phyloP scores from a whole-genome alignment of 2,797 vertebrate genomes.

The Discoglossus pictus region DNA sequence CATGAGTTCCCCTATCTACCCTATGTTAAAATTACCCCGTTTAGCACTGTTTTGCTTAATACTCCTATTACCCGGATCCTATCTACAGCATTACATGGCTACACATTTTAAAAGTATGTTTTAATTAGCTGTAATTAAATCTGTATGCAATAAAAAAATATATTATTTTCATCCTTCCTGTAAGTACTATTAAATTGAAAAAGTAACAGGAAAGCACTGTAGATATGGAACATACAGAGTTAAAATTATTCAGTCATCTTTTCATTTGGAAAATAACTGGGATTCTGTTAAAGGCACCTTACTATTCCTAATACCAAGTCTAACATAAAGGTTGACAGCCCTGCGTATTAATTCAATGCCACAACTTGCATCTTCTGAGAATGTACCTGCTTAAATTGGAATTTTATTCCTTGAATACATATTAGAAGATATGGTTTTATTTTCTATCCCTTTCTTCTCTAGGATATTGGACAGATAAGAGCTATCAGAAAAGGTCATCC shows the following conservation, averaged over 20 bases:
- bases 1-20: too few relatives aligned
- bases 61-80: too few relatives aligned
- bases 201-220: neutral
- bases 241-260: neutral
- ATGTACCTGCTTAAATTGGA: conserved; percentile 61
- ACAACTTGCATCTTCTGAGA: conserved; percentile 10
- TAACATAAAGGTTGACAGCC: conserved; percentile 11
- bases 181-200: too few relatives aligned
- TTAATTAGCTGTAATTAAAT: too few relatives aligned
- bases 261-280: neutral
- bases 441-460: conserved; percentile 73
- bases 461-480: conserved; percentile 83
- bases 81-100: too few relatives aligned
- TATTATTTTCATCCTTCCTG: too few relatives aligned
- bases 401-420: conserved; percentile 69
- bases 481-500: conserved; percentile 98
- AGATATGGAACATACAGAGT: too few relatives aligned
- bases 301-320: conserved; percentile 19
- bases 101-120: too few relatives aligned
- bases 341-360: conserved; percentile 31
- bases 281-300: neutral
- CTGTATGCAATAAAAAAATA: too few relatives aligned
- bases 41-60: too few relatives aligned
- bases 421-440: conserved; percentile 56
- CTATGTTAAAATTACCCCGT: too few relatives aligned